Evolutionary conservation across 2,797 vertebrate genomes (phyloP).

Genomic region (Pteropus rufus): DNA sequence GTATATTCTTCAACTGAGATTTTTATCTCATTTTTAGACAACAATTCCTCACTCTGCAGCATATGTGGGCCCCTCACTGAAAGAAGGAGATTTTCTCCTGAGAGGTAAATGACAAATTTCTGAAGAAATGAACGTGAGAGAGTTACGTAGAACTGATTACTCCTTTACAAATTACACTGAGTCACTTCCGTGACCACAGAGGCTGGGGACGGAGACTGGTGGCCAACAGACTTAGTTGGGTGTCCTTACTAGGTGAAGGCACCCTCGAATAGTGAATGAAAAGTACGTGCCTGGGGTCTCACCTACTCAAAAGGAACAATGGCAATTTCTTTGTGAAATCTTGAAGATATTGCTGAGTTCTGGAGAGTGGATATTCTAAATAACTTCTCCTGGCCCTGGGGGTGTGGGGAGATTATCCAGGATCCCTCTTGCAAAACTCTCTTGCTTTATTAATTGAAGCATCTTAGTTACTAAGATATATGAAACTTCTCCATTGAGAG

Average conservation of each 20-base stretch:
- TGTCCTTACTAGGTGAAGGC: background rate
- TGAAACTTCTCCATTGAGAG: background rate
- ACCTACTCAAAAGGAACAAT: background rate
- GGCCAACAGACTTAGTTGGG: background rate
- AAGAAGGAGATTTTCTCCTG: background rate
- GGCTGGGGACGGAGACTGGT: background rate
- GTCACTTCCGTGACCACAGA: background rate
- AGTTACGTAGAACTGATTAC: background rate
- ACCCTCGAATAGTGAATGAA: background rate
- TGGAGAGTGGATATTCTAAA: background rate
- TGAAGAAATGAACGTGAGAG: background rate
- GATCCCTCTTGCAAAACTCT: background rate
- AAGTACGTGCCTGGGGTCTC: background rate
- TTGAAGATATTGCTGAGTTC: background rate
- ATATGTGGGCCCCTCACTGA: background rate
- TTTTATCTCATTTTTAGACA: background rate
- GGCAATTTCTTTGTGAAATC: background rate
- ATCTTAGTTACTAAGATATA: background rate
- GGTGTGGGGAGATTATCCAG: background rate
- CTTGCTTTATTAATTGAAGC: background rate
- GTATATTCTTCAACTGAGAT: background rate
- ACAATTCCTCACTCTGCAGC: background rate
- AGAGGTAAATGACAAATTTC: background rate
- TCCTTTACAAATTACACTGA: background rate
- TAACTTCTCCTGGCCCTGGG: background rate